A percentile compares a stretch with the other conserved stretches of the same genome.
phyloP scores from a whole-genome alignment of 2,113 vertebrate species.

The Burhinus oedicnemus region DNA sequence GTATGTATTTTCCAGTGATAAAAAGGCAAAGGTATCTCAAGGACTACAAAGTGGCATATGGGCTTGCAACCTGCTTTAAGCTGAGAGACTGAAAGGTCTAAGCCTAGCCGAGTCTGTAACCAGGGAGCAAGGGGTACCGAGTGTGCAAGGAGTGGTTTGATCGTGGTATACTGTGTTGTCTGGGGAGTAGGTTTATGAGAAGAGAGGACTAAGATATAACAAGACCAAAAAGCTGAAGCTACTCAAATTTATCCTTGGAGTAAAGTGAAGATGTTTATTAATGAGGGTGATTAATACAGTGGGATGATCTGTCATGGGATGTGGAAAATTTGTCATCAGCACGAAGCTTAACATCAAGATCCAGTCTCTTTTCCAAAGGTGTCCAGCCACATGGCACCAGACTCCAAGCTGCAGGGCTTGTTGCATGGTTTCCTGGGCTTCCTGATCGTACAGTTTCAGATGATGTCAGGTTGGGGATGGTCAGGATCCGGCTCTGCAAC shows the following conservation, averaged over 20 bases:
- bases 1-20: background rate
- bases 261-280: conserved; percentile 5
- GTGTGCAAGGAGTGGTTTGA: background rate
- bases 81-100: background rate
- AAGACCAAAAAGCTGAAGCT: background rate
- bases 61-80: background rate
- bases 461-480: background rate
- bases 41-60: background rate
- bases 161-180: background rate
- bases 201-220: background rate
- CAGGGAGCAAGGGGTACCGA: background rate
- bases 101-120: background rate
- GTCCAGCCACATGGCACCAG: background rate
- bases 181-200: background rate
- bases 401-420: background rate
- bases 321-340: background rate
- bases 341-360: background rate
- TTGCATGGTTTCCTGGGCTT: background rate
- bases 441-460: background rate
- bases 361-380: conserved; percentile 15
- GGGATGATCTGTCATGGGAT: background rate
- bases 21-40: background rate
- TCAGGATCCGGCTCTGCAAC: background rate
- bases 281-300: background rate
- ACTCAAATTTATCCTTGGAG: background rate